These are phyloP conservation scores for Volucella bombylans DNA, from an alignment of 2,888 invertebrate species.

Conservation along the genomic window DNA sequence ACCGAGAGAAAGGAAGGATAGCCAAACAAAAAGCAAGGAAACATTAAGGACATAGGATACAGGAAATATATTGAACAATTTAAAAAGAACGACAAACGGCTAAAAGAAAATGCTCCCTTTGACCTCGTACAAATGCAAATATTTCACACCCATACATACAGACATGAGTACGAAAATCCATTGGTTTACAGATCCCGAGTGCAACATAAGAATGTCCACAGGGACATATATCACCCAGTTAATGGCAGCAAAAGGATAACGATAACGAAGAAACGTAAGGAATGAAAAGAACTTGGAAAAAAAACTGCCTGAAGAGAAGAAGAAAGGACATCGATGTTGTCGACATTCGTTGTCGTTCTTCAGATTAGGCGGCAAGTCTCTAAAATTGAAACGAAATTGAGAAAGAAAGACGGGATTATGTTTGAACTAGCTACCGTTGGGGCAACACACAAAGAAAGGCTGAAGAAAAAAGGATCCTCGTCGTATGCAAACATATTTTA, in stretches of 20 bases:
- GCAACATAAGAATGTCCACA: slow-evolving; percentile 65
- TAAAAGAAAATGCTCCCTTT: slow-evolving; percentile 48
- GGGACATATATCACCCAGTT: slow-evolving; percentile 71
- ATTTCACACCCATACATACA: slow-evolving; percentile 31
- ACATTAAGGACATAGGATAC: slow-evolving; percentile 50
- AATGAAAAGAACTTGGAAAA: neutral
- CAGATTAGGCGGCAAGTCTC: slow-evolving; percentile 57
- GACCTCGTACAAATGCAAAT: slow-evolving; percentile 71
- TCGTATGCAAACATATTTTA: slow-evolving; percentile 76
- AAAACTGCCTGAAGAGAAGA: slow-evolving; percentile 22
- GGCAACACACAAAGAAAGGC: neutral
- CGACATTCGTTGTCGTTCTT: slow-evolving; percentile 35
- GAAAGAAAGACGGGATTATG: neutral
- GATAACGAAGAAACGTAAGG: neutral
- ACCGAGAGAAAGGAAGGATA: slow-evolving; percentile 7
- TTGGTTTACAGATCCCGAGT: slow-evolving; percentile 30
- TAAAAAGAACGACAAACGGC: slow-evolving; percentile 56
- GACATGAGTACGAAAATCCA: neutral
- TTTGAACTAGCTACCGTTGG: slow-evolving; percentile 16
- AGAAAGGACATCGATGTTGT: slow-evolving; percentile 68
- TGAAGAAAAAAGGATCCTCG: slow-evolving; percentile 18
- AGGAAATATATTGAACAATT: slow-evolving; percentile 66
- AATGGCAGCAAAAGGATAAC: slow-evolving; percentile 72
- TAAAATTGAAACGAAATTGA: slow-evolving; percentile 62
- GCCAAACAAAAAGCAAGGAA: slow-evolving; percentile 13